Evolutionary conservation across 2,113 vertebrate genomes (phyloP).

Genomic region (Microtus oregoni): DNA sequence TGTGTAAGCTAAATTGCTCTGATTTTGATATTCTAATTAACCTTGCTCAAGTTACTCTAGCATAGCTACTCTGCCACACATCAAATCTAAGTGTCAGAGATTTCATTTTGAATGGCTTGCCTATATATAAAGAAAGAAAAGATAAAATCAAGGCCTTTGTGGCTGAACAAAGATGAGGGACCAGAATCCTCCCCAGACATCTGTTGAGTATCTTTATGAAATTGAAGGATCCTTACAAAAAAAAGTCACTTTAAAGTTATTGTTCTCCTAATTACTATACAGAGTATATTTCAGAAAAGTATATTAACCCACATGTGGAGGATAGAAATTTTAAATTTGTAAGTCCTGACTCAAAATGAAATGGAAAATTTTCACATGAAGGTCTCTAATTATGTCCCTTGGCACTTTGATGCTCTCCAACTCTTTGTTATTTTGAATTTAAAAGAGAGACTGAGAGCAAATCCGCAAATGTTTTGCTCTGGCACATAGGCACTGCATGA

Average conservation of each 20-base stretch:
- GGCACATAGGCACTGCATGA: not conserved
- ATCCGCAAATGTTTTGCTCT: conserved; percentile 1
- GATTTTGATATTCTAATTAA: conserved; percentile 45
- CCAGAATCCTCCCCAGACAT: not conserved
- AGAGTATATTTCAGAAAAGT: not conserved
- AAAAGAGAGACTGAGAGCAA: conserved; percentile 19
- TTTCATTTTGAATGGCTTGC: conserved; percentile 28
- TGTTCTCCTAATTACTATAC: not conserved
- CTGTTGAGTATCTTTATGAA: not conserved
- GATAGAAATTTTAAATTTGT: conserved; percentile 26
- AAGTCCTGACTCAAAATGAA: conserved; percentile 46
- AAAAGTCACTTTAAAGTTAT: not conserved
- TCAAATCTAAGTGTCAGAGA: conserved; percentile 14
- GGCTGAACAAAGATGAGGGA: not conserved
- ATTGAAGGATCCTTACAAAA: not conserved
- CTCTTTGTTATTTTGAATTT: not conserved
- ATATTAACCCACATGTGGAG: not conserved
- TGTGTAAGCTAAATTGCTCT: not conserved
- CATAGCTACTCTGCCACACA: not conserved
- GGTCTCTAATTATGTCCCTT: conserved; percentile 41
- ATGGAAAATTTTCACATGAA: not conserved
- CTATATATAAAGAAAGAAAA: not conserved
- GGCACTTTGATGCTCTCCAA: not conserved
- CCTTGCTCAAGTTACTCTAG: not conserved
- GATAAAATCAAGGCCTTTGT: not conserved